These are phyloP conservation scores for human DNA, from an alignment of 2,113 vertebrate genomes.

Conservation along the genomic window DNA sequence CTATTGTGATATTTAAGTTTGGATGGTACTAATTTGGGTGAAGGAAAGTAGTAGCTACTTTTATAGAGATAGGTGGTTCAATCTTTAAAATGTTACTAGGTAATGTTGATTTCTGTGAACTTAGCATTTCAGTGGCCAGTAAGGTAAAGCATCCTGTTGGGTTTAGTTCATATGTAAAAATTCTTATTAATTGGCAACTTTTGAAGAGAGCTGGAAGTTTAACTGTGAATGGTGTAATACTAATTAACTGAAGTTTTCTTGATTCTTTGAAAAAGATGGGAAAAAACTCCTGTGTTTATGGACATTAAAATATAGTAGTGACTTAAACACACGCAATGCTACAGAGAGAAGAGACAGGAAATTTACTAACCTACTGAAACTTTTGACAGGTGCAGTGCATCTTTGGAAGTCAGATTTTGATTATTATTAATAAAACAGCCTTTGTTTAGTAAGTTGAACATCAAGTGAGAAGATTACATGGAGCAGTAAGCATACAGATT, in stretches of 20 bases:
- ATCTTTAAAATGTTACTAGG: background rate
- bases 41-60: slow-evolving; percentile 36
- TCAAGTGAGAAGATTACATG: slow-evolving; percentile 83
- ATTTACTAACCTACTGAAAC: slow-evolving; percentile 81
- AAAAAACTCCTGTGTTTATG: slow-evolving; percentile 31
- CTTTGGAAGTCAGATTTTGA: slow-evolving; percentile 81
- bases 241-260: slow-evolving; percentile 35
- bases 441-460: slow-evolving; percentile 86
- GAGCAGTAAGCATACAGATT: slow-evolving; percentile 1
- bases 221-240: slow-evolving; percentile 40
- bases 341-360: slow-evolving; percentile 69
- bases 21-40: background rate
- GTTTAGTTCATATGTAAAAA: slow-evolving; percentile 22
- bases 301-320: slow-evolving; percentile 73
- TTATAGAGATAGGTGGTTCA: background rate
- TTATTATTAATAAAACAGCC: slow-evolving; percentile 82
- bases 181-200: slow-evolving; percentile 32
- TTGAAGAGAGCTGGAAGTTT: background rate
- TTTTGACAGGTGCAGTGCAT: slow-evolving; percentile 86
- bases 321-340: slow-evolving; percentile 84
- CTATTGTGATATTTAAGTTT: slow-evolving; percentile 3
- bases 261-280: slow-evolving; percentile 67
- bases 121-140: background rate
- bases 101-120: slow-evolving; percentile 25
- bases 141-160: background rate